Evolutionary conservation across 2,888 invertebrate species (phyloP).

Genomic region (Pollenia amentaria): DNA sequence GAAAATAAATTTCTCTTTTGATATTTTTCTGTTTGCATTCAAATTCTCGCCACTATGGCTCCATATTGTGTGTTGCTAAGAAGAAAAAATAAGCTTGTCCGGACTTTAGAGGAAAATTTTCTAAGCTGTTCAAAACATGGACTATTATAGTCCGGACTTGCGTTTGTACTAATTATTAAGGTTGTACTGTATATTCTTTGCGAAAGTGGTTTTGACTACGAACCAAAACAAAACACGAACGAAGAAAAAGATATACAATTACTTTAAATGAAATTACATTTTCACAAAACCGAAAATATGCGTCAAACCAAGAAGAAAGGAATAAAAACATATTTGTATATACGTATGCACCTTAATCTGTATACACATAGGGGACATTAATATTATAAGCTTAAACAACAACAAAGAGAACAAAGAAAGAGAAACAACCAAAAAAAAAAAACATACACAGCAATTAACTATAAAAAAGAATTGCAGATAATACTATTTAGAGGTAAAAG

Average conservation of each 20-base stretch:
- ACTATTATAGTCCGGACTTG: too few relatives aligned
- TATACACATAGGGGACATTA: conserved; percentile 28
- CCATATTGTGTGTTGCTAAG: too few relatives aligned
- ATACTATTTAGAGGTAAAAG: conserved; percentile 36
- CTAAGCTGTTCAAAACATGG: too few relatives aligned
- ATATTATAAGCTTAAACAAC: conserved; percentile 46
- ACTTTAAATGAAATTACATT: conserved; percentile 65
- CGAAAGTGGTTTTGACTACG: background rate
- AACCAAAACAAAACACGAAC: conserved; percentile 13
- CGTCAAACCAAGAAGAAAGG: background rate
- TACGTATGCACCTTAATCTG: background rate
- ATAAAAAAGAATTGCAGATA: conserved; percentile 24
- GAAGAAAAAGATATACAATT: conserved; percentile 33
- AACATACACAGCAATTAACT: background rate
- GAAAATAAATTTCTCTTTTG: too few relatives aligned
- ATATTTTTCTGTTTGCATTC: too few relatives aligned
- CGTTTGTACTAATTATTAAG: too few relatives aligned
- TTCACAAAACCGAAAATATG: conserved; percentile 14
- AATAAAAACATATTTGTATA: conserved; percentile 6
- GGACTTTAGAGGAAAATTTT: too few relatives aligned
- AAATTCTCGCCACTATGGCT: too few relatives aligned
- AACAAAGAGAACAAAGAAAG: background rate
- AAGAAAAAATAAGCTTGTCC: too few relatives aligned
- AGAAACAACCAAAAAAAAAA: background rate
- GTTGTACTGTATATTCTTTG: background rate